Percentiles rank a stretch among this genome's conserved stretches.
These are phyloP conservation scores for Halcyon malimbica DNA, from an alignment of 2,113 vertebrate species.

Conservation along the genomic window DNA sequence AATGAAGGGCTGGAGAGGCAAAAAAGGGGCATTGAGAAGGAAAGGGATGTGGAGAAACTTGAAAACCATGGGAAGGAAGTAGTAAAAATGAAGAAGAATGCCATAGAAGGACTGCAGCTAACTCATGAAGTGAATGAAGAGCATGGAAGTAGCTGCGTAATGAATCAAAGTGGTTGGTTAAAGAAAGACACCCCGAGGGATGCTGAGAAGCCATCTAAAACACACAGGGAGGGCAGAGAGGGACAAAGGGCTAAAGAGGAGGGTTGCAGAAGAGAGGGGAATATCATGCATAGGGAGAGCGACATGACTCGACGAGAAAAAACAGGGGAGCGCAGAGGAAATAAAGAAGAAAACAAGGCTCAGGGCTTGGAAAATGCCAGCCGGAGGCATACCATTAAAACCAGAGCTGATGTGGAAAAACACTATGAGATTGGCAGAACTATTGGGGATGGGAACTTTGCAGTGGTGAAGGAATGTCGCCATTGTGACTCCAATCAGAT, in stretches of 20 bases:
- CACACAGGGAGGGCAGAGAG: conserved; percentile 41
- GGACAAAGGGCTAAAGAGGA: conserved; percentile 47
- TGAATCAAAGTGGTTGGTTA: conserved; percentile 55
- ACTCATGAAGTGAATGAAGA: conserved; percentile 54
- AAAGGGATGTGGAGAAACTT: conserved; percentile 35
- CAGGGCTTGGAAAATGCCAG: neutral
- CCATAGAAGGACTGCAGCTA: conserved; percentile 23
- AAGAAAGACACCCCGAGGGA: conserved; percentile 45
- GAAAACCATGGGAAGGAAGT: conserved; percentile 40
- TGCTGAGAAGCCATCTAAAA: conserved; percentile 19
- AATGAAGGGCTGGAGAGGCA: conserved; percentile 56
- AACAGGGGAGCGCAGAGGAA: conserved; percentile 41
- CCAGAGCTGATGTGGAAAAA: conserved; percentile 77
- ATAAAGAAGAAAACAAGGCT: conserved; percentile 55
- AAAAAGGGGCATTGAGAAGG: conserved; percentile 46
- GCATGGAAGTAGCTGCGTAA: neutral
- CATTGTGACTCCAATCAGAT: conserved; percentile 73
- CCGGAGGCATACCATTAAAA: conserved; percentile 52
- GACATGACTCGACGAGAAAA: neutral
- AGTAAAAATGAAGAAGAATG: conserved; percentile 59
- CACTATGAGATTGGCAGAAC: conserved; percentile 87
- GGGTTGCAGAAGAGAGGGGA: conserved; percentile 14
- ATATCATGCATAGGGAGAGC: neutral
- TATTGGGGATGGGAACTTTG: conserved; percentile 96
- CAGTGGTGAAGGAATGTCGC: conserved; percentile 88